Conservation (phyloP, 2,888 invertebrate species). For the Eupithecia tripunctaria region DNA sequence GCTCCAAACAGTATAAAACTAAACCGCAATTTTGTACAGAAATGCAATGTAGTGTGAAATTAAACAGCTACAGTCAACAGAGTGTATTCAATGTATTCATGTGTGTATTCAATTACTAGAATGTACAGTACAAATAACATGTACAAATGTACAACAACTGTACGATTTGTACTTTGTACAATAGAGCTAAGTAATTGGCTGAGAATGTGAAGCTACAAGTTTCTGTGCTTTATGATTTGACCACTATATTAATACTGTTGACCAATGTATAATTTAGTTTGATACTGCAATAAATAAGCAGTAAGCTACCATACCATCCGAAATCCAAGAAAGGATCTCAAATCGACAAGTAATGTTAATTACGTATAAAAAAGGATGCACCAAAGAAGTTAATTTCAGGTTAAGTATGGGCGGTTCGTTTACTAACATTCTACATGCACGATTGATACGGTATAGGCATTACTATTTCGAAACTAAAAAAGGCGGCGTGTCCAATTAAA, state of each 20-base stretch:
- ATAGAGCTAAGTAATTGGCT: constrained; percentile 16
- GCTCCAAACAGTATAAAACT: not conserved
- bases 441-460: too few relatives aligned
- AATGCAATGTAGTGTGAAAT: constrained; percentile 3
- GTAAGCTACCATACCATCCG: too few relatives aligned
- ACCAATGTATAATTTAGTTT: not conserved
- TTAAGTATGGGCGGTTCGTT: too few relatives aligned
- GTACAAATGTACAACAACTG: not conserved
- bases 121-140: constrained; percentile 18
- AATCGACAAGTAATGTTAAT: too few relatives aligned
- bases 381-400: too few relatives aligned
- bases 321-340: too few relatives aligned
- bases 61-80: constrained; percentile 16
- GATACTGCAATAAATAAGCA: not conserved
- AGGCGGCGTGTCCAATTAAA: not conserved
- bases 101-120: constrained; percentile 22
- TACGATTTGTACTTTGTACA: constrained; percentile 2
- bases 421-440: too few relatives aligned
- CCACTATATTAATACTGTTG: not conserved
- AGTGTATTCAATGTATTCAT: too few relatives aligned
- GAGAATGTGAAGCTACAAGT: not conserved
- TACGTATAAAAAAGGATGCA: too few relatives aligned
- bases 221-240: not conserved
- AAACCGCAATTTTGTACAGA: not conserved
- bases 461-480: too few relatives aligned